phyloP scores from a whole-genome alignment of 2,113 vertebrate genomes.

The Sclerurus mexicanus region DNA sequence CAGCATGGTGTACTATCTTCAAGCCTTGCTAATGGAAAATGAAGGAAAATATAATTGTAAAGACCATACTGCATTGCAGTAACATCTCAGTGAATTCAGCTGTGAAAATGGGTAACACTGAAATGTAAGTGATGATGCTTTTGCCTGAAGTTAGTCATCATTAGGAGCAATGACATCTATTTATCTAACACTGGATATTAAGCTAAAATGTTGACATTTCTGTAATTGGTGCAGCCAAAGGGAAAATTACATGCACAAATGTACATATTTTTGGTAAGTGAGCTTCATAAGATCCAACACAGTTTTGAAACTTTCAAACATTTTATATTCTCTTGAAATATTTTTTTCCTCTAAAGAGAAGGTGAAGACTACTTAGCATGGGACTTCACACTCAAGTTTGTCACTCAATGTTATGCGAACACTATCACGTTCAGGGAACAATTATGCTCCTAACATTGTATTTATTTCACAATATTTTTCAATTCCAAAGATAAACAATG shows the following conservation, averaged over 20 bases:
- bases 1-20: constrained; percentile 94
- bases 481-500: not conserved
- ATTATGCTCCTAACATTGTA: not conserved
- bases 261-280: not conserved
- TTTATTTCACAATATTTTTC: not conserved
- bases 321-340: not conserved
- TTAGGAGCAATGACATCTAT: not conserved
- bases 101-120: not conserved
- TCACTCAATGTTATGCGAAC: not conserved
- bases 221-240: not conserved
- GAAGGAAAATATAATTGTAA: not conserved
- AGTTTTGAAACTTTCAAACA: not conserved
- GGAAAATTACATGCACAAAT: not conserved
- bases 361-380: not conserved
- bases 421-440: not conserved
- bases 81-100: not conserved
- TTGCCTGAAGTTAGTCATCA: not conserved
- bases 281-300: not conserved
- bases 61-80: not conserved
- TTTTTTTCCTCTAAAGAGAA: not conserved
- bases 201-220: not conserved
- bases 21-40: constrained; percentile 78
- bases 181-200: not conserved
- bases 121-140: not conserved
- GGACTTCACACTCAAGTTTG: not conserved